Evolutionary conservation across 2,888 invertebrate genomes (phyloP), one percentile per base, ranked within the genome.

Genomic region (Aromia moschata): DNA sequence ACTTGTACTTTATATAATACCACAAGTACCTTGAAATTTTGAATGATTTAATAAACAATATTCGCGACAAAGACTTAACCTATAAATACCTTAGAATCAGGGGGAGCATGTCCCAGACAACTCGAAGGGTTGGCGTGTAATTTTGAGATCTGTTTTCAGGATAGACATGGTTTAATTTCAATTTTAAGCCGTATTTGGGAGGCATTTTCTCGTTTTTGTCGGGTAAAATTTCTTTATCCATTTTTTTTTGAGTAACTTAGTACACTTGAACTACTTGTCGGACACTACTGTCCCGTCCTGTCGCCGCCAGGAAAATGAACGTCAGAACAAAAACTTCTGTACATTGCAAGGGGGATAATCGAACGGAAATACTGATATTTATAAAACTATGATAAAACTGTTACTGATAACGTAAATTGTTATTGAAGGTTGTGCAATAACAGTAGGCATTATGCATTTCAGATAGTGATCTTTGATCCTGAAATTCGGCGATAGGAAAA

Each of bases 121-220:
- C 92, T 69, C 83, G 84, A 7, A 90, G 79, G 64, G 86, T 84
- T 5, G 92, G 89, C 62, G 83, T 81, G 33, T 87, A 80, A 66
- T 84, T 82, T 75, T 90, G 92, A 67, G 85, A 86, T 77, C 91
- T 87, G 77, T 86, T 88, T 73, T 92, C 86, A 0, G 91, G 89
- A 82, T 87, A 93, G 65, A 85, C 84, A 82, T 93, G 90, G 79
- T 91, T 85, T 68, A 93, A 83, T 67, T 83, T 84, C n/a, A 91
- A 81, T 79, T 90, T 91, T 65, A 92, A 83, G 9, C 93, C 93
- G 74, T 85, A 87, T 61, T 85, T 84, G 11, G 92, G 87, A 59
- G 15, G 9, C 3, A 15, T 30, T 14, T 14, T 31, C 10, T 11
- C 11, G 2, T 45, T 11, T 15, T 41, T 25, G n/a, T 20, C 18